Evolutionary conservation across 2,113 vertebrate genomes (phyloP).

Genomic region (Girardinichthys multiradiatus): DNA sequence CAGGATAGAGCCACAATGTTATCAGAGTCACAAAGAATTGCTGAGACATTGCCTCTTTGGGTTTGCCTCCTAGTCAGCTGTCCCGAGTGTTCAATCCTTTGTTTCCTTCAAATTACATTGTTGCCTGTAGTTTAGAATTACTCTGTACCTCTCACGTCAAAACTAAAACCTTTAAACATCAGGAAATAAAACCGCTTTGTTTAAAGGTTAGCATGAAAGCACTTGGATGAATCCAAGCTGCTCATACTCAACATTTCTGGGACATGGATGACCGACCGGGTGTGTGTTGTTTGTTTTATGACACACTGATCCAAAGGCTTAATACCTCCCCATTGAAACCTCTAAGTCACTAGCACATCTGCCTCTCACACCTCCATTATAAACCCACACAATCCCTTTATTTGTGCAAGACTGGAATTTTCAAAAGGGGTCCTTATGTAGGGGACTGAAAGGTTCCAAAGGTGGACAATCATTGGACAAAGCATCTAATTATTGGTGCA

Average conservation of each 20-base stretch:
- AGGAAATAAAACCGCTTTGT: slow-evolving; percentile 14
- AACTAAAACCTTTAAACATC: slow-evolving; percentile 23
- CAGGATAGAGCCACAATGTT: slow-evolving; percentile 42
- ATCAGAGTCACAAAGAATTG: slow-evolving; percentile 44
- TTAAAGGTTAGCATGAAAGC: slow-evolving; percentile 28
- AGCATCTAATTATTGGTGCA: slow-evolving; percentile 36
- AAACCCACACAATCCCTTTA: slow-evolving; percentile 32
- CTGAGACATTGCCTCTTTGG: slow-evolving; percentile 17
- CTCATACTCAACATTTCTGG: slow-evolving; percentile 9
- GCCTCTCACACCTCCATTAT: slow-evolving; percentile 31
- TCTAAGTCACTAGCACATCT: slow-evolving; percentile 42
- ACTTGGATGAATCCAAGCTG: slow-evolving; percentile 18
- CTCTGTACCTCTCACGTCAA: slow-evolving; percentile 32
- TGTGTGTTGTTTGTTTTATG: slow-evolving; percentile 57
- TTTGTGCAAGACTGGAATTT: slow-evolving; percentile 42
- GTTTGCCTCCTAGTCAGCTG: slow-evolving; percentile 18
- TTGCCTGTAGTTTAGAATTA: slow-evolving; percentile 3
- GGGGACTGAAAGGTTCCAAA: slow-evolving; percentile 19
- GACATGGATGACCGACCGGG: slow-evolving; percentile 22
- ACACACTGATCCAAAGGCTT: slow-evolving; percentile 33
- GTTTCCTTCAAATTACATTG: slow-evolving; percentile 21
- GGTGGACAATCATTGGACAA: slow-evolving; percentile 38
- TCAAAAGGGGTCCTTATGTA: slow-evolving; percentile 43
- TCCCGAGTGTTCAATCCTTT: slow-evolving; percentile 14
- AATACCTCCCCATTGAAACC: slow-evolving; percentile 4